Evolutionary conservation across 2,797 vertebrate genomes (phyloP).

Genomic region (Setipinna tenuifilis): DNA sequence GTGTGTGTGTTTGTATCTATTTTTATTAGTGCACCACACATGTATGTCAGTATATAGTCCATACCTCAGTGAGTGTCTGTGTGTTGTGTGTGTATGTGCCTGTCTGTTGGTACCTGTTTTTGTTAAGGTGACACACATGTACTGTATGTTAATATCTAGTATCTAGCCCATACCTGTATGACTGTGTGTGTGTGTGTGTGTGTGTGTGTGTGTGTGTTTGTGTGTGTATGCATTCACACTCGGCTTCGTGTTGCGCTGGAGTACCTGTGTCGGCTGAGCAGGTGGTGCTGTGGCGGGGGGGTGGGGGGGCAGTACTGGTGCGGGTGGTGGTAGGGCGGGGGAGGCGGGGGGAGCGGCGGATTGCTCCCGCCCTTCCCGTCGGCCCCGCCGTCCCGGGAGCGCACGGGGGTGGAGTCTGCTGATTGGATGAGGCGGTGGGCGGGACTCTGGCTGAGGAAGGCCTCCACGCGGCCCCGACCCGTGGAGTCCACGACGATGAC

Average conservation of each 20-base stretch:
- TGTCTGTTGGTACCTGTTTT: background rate
- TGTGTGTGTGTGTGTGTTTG: slow-evolving; percentile 19
- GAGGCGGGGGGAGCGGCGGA: slow-evolving; percentile 92
- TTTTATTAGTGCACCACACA: too few species aligned
- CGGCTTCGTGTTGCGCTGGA: slow-evolving; percentile 95
- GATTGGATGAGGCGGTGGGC: slow-evolving; percentile 90
- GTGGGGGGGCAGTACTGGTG: slow-evolving; percentile 95
- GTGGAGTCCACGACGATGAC: slow-evolving; percentile 97
- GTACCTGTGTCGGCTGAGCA: slow-evolving; percentile 87
- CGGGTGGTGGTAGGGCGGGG: slow-evolving; percentile 96
- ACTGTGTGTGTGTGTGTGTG: background rate
- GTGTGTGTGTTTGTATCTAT: slow-evolving; percentile 32
- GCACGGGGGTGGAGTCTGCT: slow-evolving; percentile 87
- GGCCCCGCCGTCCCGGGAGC: slow-evolving; percentile 69
- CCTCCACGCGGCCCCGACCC: slow-evolving; percentile 92
- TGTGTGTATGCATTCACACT: slow-evolving; percentile 68
- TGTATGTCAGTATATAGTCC: too few species aligned
- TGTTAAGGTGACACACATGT: too few species aligned
- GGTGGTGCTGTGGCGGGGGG: slow-evolving; percentile 87
- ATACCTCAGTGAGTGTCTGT: slow-evolving; percentile 40
- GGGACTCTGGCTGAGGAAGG: slow-evolving; percentile 93
- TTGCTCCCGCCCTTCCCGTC: slow-evolving; percentile 85
- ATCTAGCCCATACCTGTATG: background rate
- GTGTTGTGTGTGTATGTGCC: slow-evolving; percentile 33
- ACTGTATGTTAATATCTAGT: too few species aligned